Base-by-base conservation (phyloP, 2,888 invertebrate species). In the Stenodera caucasica region DNA sequence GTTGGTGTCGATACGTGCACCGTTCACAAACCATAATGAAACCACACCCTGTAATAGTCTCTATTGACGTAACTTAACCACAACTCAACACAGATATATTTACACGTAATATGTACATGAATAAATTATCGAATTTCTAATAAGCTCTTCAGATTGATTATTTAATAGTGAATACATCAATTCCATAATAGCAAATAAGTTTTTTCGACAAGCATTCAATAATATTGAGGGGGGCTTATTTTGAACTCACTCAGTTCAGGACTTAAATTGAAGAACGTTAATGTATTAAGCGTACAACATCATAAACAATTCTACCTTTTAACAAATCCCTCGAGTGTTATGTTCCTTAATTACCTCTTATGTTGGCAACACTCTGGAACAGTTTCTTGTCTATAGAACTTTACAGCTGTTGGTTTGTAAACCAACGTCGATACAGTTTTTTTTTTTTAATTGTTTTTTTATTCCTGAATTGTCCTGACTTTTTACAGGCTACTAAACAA, bases 401-500 rank as follows among this genome's bases (percentile, higher is more conserved):
- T 64, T 66, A 64, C 61, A 64, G 63, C 57, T 66, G 60, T 63
- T 66, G 57, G 45, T 52, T 58, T 61, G 56, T 57, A 55, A 52
- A 53, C 54, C 58, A 3, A 45, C 18, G 12, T 23, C 21, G 23
- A 45, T 1, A 12, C 7, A 45, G 2, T 11, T 40, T 40, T 7
- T 40, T 40, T 40, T 40, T 18, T 7, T 18, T 26, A 5, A 26
- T 26, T n/a, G n/a, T n/a, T n/a, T n/a, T n/a, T n/a, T n/a, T n/a
- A n/a, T n/a, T n/a, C n/a, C n/a, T n/a, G n/a, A n/a, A n/a, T n/a
- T n/a, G n/a, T n/a, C n/a, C n/a, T n/a, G n/a, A n/a, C n/a, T n/a
- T n/a, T n/a, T n/a, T n/a, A n/a, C n/a, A n/a, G n/a, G n/a, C n/a
- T n/a, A n/a, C n/a, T n/a, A n/a, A n/a, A n/a, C n/a, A n/a, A n/a